phyloP scores from a whole-genome alignment of 2,113 vertebrate genomes.

The Cynocephalus volans region DNA sequence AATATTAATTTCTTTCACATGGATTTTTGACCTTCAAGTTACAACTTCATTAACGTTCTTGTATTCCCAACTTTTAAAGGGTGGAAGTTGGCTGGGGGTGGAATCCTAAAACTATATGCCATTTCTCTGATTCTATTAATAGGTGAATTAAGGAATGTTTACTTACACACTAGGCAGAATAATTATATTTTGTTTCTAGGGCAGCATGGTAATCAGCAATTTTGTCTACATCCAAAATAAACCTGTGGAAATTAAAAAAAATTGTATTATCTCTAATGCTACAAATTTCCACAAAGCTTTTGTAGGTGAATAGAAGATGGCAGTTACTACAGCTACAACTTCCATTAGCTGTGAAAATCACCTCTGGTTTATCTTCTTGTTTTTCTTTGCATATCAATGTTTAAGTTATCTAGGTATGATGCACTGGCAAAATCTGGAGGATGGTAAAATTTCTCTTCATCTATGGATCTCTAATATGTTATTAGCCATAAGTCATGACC shows the following conservation, averaged over 20 bases:
- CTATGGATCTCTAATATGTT: background rate
- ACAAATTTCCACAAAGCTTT: background rate
- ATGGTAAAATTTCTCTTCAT: background rate
- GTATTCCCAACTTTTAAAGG: background rate
- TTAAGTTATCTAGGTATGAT: no score
- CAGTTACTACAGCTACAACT: background rate
- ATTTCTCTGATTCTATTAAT: conserved; percentile 16
- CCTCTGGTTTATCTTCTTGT: no score
- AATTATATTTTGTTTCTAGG: conserved; percentile 25
- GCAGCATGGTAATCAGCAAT: background rate
- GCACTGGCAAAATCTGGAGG: background rate
- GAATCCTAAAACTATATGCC: background rate
- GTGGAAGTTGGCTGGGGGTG: background rate
- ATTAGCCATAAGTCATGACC: background rate
- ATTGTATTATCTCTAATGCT: background rate
- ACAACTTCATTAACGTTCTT: conserved; percentile 32
- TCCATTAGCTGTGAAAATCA: background rate
- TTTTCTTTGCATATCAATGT: no score
- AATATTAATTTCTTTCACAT: background rate
- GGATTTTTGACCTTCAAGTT: conserved; percentile 1
- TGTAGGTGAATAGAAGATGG: conserved; percentile 2
- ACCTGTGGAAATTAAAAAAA: background rate
- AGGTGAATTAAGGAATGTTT: background rate
- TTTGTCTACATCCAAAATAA: conserved; percentile 51
- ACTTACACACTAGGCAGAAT: background rate